These are phyloP conservation scores for Microtus pennsylvanicus DNA, from an alignment of 2,113 vertebrate species.

Conservation along the genomic window DNA sequence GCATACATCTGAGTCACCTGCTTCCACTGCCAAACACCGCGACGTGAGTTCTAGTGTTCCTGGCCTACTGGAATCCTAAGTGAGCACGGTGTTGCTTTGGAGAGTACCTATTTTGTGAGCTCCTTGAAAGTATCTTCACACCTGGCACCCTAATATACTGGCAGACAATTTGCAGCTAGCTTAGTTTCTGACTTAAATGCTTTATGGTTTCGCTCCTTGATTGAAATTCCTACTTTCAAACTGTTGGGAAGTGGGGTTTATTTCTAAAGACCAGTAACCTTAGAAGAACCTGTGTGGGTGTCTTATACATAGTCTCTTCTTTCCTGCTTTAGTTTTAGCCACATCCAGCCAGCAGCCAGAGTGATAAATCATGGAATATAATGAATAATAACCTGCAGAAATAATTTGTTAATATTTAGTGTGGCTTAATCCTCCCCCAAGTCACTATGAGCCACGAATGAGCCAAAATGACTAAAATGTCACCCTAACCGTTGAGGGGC, in stretches of 20 bases:
- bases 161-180: background rate
- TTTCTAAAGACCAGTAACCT: background rate
- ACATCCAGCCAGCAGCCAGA: background rate
- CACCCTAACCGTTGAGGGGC: constrained; percentile 8
- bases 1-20: background rate
- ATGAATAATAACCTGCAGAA: constrained; percentile 36
- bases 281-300: background rate
- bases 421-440: constrained; percentile 21
- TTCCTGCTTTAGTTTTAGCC: background rate
- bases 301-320: constrained; percentile 26
- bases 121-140: background rate
- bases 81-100: background rate
- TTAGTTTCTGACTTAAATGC: background rate
- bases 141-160: background rate
- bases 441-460: background rate
- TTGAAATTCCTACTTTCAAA: constrained; percentile 1
- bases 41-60: background rate
- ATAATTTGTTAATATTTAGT: constrained; percentile 41
- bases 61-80: background rate
- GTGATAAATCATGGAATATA: background rate
- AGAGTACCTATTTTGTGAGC: background rate
- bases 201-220: background rate
- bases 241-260: background rate
- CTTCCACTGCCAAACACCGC: background rate
- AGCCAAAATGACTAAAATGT: constrained; percentile 39